Evolutionary conservation across 2,113 vertebrate genomes (phyloP).

Genomic region (Saiga tatarica): DNA sequence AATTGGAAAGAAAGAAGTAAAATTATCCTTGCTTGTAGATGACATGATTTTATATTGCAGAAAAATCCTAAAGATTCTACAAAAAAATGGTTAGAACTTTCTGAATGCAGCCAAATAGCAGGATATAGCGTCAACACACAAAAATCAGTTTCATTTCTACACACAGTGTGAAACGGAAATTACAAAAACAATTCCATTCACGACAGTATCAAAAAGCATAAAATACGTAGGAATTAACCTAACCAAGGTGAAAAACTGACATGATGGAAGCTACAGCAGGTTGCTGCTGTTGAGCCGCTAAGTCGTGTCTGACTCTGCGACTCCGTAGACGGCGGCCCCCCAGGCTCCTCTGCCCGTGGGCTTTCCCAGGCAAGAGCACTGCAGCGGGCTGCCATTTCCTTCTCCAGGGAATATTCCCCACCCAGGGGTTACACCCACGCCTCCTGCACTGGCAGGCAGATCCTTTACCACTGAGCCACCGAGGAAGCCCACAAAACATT

Average conservation of each 20-base stretch:
- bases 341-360: background rate
- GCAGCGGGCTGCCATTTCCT: background rate
- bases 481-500: background rate
- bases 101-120: background rate
- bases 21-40: background rate
- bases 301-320: background rate
- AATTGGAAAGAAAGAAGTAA: background rate
- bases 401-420: background rate
- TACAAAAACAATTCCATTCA: background rate
- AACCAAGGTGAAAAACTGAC: background rate
- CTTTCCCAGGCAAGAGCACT: background rate
- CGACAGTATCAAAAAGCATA: background rate
- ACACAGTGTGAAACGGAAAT: background rate
- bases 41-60: background rate
- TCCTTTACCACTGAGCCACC: background rate
- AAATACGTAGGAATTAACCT: background rate
- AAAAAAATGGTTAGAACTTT: background rate
- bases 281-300: rapidly evolving
- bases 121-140: background rate
- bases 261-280: background rate
- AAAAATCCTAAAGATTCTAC: background rate
- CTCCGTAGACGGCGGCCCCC: background rate
- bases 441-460: background rate
- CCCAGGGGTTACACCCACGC: background rate
- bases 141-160: background rate